phyloP scores from a whole-genome alignment of 2,113 vertebrate genomes.

The Erythrolamprus reginae region DNA sequence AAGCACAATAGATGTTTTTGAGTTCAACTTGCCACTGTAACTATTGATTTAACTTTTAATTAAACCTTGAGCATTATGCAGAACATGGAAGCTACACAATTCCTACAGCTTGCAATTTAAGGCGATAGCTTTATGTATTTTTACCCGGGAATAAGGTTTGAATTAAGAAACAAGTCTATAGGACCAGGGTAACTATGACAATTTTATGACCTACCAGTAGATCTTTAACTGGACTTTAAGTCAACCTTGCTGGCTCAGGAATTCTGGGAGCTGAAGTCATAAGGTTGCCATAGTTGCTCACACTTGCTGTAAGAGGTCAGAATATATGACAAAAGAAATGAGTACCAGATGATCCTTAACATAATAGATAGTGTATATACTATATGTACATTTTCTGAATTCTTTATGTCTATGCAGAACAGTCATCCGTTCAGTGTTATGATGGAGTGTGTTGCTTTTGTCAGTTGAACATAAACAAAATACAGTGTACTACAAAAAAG shows the following conservation, averaged over 20 bases:
- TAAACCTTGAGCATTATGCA: not conserved
- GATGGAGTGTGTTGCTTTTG: slow-evolving; percentile 1
- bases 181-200: not conserved
- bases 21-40: not conserved
- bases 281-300: not conserved
- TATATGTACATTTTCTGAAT: not conserved
- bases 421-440: not conserved
- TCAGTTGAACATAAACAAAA: not conserved
- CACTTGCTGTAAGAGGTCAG: not conserved
- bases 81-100: not conserved
- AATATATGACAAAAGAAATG: not conserved
- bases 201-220: not conserved
- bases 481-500: slow-evolving; percentile 36
- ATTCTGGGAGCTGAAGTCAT: not conserved
- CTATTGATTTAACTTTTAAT: not conserved
- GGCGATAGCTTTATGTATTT: not conserved
- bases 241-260: not conserved
- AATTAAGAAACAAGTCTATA: not conserved
- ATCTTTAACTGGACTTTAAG: not conserved
- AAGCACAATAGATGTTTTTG: not conserved
- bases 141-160: not conserved
- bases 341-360: not conserved
- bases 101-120: not conserved
- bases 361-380: not conserved
- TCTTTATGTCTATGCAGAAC: rapidly evolving